phyloP scores from a whole-genome alignment of 2,888 invertebrate species.

The Halictus ligatus region DNA sequence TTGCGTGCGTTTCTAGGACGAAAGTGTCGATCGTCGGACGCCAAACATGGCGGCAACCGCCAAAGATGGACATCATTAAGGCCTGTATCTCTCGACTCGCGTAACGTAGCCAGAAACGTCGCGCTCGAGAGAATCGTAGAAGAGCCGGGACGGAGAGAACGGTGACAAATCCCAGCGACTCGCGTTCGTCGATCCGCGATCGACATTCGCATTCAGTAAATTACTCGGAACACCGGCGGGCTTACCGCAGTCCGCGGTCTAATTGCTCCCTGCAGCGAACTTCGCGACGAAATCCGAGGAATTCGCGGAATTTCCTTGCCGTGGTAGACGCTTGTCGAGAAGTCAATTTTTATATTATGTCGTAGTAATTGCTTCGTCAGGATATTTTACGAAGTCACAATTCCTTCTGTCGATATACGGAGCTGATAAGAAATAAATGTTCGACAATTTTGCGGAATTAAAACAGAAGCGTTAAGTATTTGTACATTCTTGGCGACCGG shows the following conservation, averaged over 20 bases:
- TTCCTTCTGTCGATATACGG: too few relatives aligned
- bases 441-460: background rate
- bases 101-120: slow-evolving; percentile 41
- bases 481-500: slow-evolving; percentile 10
- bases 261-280: slow-evolving; percentile 54
- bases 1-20: slow-evolving; percentile 72
- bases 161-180: slow-evolving; percentile 61
- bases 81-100: slow-evolving; percentile 33
- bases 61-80: slow-evolving; percentile 73
- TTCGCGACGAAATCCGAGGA: slow-evolving; percentile 42
- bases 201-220: slow-evolving; percentile 51
- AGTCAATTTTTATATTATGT: background rate
- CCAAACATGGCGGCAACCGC: slow-evolving; percentile 64
- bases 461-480: background rate
- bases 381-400: background rate
- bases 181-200: slow-evolving; percentile 23
- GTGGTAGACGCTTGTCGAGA: background rate
- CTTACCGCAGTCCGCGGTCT: slow-evolving; percentile 44
- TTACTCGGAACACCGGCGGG: slow-evolving; percentile 44
- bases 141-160: slow-evolving; percentile 16
- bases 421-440: background rate
- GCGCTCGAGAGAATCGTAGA: slow-evolving; percentile 41
- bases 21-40: slow-evolving; percentile 64
- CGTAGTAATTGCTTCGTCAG: background rate
- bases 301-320: slow-evolving; percentile 21